Base-by-base conservation (phyloP, 2,888 invertebrate genomes). In the Ormyrus nitidulus region DNA sequence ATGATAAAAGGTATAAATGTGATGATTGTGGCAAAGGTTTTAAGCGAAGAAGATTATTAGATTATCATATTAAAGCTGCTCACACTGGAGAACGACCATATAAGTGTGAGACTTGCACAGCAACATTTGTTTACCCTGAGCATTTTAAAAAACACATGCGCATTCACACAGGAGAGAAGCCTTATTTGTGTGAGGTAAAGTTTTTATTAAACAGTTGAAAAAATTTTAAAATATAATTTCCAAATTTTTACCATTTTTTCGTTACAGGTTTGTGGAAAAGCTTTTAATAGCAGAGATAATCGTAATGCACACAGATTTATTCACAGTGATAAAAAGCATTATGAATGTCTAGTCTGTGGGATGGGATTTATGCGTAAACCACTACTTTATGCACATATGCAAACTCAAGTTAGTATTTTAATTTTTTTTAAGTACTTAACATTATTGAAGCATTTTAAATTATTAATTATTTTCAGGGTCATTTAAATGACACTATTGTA, bases 281-380 rank as follows among this genome's bases (percentile, higher is more conserved):
- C 95, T 71, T 97, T 97, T 91, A 96, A 95, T 88, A 95, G 96
- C 9, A 93, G 96, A 79, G 96, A 96, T 91, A 97, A 96, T 87
- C 92, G 96, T 79, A 96, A 96, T 91, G 95, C 95, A 9, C 96
- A 96, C 89, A 92, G 96, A 51, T 96, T 96, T 90, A 94, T 96
- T 66, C 97, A 97, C 91, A 95, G 95, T 86, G 95, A 96, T 88
- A 95, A 96, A 88, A 97, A 96, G 86, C 96, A 96, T 0, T 97
- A 96, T 90, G 96, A 96, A 89, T 97, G 96, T 87, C 91, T 94
- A 81, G 93, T 94, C 6, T 97, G 96, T 87, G 95, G 95, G 5
- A 93, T 94, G 84, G 96, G 96, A 0, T 97, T 95, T 87, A 96
- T 96, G 96, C 91, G 96, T 9, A 96, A 96, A 86, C 95, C 96